These are phyloP conservation scores for Drosophila limbata DNA, from an alignment of 2,888 invertebrate species.

Conservation along the genomic window DNA sequence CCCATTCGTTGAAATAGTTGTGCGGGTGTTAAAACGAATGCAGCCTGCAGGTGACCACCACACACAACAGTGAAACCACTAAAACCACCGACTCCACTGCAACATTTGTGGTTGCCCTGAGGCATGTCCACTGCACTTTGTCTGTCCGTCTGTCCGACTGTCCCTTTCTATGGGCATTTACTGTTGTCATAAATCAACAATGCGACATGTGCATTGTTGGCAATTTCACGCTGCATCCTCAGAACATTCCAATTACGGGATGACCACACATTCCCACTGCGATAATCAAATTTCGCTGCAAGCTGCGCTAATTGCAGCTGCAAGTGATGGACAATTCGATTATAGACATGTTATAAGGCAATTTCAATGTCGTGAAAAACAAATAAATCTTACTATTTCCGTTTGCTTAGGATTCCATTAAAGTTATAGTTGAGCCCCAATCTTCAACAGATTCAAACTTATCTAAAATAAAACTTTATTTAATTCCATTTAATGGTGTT, in stretches of 20 bases:
- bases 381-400: neutral
- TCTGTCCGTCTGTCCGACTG: constrained; percentile 3
- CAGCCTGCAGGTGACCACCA: constrained; percentile 21
- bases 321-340: constrained; percentile 4
- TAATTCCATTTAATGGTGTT: constrained; percentile 3
- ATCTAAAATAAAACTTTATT: neutral
- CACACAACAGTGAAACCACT: constrained; percentile 6
- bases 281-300: constrained; percentile 45
- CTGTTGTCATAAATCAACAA: constrained; percentile 61
- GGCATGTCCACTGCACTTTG: constrained; percentile 1
- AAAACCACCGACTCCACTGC: constrained; percentile 22
- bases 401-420: neutral
- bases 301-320: constrained; percentile 46
- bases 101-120: constrained; percentile 20
- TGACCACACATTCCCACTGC: constrained; percentile 15
- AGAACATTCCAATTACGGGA: constrained; percentile 64
- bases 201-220: constrained; percentile 59
- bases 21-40: constrained; percentile 37
- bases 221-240: constrained; percentile 50
- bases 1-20: constrained; percentile 30
- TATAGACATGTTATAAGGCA: neutral
- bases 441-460: neutral
- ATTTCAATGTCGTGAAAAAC: neutral
- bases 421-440: neutral
- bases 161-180: neutral